Evolutionary conservation across 1,140 invertebrate species (phyloP).

Genomic region (Cotesia glomerata): DNA sequence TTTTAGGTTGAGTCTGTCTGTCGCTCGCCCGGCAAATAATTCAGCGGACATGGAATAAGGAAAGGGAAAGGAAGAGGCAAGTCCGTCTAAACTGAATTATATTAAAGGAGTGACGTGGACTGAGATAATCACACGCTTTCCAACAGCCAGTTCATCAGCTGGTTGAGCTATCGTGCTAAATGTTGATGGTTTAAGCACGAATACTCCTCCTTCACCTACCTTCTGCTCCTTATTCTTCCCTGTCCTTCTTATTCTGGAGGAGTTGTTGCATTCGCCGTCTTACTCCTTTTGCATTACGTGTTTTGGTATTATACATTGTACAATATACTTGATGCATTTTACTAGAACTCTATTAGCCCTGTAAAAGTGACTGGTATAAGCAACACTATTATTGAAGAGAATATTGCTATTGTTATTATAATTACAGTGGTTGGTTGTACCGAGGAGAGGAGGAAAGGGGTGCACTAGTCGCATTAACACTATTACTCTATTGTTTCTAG

Average conservation of each 20-base stretch:
- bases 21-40: neutral
- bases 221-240: neutral
- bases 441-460: neutral
- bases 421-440: too few relatives aligned
- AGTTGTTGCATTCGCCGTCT: neutral
- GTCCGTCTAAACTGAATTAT: constrained; percentile 29
- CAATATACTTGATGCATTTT: neutral
- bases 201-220: constrained; percentile 4
- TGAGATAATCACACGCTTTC: constrained; percentile 34
- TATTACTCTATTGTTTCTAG: too few relatives aligned
- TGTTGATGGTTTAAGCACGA: constrained; percentile 29
- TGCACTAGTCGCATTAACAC: too few relatives aligned
- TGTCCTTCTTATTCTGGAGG: neutral
- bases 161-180: constrained; percentile 18
- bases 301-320: neutral
- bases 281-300: neutral
- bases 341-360: constrained; percentile 38
- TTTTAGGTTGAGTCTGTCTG: constrained; percentile 27
- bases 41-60: neutral
- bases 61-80: neutral
- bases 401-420: too few relatives aligned
- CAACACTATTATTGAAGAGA: constrained; percentile 3
- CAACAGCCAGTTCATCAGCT: constrained; percentile 29
- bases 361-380: constrained; percentile 32
- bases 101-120: constrained; percentile 19